Evolutionary conservation across 92 coral and sea anemone species (phyloP).

Genomic region (Palythoa grandis): DNA sequence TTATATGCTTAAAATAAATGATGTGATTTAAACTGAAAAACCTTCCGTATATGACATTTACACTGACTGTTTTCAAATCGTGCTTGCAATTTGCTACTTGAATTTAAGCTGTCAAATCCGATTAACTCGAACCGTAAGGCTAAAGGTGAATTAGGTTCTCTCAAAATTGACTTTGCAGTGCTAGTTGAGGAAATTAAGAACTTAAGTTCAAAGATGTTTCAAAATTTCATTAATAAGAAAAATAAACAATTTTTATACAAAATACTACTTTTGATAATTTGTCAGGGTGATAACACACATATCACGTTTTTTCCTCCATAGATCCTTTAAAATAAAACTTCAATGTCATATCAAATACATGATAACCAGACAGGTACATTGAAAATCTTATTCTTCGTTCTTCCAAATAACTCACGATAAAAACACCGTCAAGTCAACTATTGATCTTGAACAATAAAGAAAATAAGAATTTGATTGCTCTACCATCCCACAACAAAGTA

Average conservation of each 20-base stretch:
- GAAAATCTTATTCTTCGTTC: neutral
- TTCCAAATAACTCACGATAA: neutral
- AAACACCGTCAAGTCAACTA: neutral
- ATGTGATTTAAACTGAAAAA: neutral
- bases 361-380: too few relatives aligned
- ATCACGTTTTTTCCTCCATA: neutral
- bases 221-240: too few relatives aligned
- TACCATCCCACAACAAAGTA: neutral
- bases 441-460: neutral
- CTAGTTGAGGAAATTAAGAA: neutral
- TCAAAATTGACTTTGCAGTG: neutral
- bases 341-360: neutral
- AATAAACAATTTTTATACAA: too few relatives aligned
- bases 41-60: neutral
- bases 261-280: too few relatives aligned
- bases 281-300: too few relatives aligned
- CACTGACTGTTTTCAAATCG: neutral
- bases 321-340: neutral
- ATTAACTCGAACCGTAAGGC: neutral
- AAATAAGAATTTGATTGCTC: neutral
- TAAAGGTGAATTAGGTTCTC: neutral
- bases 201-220: neutral
- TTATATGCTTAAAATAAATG: neutral
- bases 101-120: conserved; percentile 7
- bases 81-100: conserved; percentile 4